Conservation (phyloP, 1,140 invertebrate species). For the Neodiprion virginianus region DNA sequence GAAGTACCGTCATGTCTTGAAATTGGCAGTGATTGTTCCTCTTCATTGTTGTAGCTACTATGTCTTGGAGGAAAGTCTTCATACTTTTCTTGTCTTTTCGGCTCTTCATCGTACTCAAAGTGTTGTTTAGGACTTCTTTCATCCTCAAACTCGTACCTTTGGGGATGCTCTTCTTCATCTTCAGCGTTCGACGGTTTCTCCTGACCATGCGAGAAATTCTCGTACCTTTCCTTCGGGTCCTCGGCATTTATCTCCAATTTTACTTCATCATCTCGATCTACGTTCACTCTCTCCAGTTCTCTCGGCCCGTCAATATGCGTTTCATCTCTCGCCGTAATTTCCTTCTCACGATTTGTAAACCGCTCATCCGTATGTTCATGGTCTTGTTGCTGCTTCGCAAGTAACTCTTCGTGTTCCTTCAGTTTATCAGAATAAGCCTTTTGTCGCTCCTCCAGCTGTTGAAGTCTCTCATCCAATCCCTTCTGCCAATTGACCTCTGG, state of each 20-base stretch:
- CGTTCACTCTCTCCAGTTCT: constrained; percentile 20
- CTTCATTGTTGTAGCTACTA: constrained; percentile 6
- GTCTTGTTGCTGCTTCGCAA: constrained; percentile 18
- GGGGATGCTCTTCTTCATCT: neutral
- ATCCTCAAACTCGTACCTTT: constrained; percentile 18
- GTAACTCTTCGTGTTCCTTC: constrained; percentile 30
- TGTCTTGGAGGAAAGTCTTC: constrained; percentile 21
- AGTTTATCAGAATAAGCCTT: constrained; percentile 34
- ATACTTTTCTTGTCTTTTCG: constrained; percentile 42
- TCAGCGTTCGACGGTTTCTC: constrained; percentile 16
- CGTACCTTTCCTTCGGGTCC: constrained; percentile 6
- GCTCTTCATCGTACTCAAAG: constrained; percentile 21
- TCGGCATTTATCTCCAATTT: constrained; percentile 7
- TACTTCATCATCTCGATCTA: neutral
- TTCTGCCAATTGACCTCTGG: constrained; percentile 40
- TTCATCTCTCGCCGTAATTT: constrained; percentile 21
- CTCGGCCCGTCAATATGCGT: constrained; percentile 9
- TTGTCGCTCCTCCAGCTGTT: constrained; percentile 37
- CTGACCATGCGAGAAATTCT: constrained; percentile 17
- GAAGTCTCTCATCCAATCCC: constrained; percentile 33
- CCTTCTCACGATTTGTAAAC: constrained; percentile 19
- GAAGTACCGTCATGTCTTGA: constrained; percentile 2
- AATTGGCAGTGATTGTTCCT: constrained; percentile 24
- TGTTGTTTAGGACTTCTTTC: constrained; percentile 23
- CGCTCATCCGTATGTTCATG: constrained; percentile 16